Conservation (phyloP, 2,797 vertebrate species). For the Coilia nasus region DNA sequence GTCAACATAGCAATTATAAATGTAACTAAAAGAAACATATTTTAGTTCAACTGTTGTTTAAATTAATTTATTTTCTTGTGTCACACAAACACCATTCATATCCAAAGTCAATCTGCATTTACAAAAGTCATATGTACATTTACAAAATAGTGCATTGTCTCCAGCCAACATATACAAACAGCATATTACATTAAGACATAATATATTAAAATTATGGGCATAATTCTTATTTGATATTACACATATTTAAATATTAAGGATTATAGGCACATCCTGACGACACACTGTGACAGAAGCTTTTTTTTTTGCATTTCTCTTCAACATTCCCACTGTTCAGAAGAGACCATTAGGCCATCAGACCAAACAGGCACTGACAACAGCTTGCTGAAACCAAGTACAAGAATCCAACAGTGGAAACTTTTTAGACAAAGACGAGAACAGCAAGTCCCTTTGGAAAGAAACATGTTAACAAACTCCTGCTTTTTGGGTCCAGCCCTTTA, state of each 20-base stretch:
- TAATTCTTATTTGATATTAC: not conserved
- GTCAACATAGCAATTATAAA: too few relatives aligned
- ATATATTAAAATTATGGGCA: not conserved
- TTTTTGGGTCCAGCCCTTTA: conserved; percentile 21
- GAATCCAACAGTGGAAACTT: not conserved
- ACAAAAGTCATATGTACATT: conserved; percentile 56
- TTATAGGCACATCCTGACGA: conserved; percentile 47
- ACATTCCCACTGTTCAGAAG: conserved; percentile 2
- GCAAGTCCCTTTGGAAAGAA: conserved; percentile 21
- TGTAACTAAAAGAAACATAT: conserved; percentile 27
- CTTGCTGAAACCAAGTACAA: not conserved
- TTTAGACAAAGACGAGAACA: not conserved
- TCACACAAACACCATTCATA: conserved; percentile 37
- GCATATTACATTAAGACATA: conserved; percentile 15
- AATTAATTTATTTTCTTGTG: conserved; percentile 57
- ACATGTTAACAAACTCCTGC: conserved; percentile 12
- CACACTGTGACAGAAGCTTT: conserved; percentile 4
- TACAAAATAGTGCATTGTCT: conserved; percentile 61
- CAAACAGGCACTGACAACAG: conserved; percentile 15
- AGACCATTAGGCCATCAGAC: not conserved
- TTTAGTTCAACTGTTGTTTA: conserved; percentile 41
- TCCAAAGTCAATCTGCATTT: conserved; percentile 51
- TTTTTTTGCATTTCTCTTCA: not conserved
- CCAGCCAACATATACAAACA: conserved; percentile 20
- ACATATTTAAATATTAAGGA: conserved; percentile 24